These are phyloP conservation scores for Cotesia congregata DNA, from an alignment of 2,888 invertebrate species.

Conservation along the genomic window DNA sequence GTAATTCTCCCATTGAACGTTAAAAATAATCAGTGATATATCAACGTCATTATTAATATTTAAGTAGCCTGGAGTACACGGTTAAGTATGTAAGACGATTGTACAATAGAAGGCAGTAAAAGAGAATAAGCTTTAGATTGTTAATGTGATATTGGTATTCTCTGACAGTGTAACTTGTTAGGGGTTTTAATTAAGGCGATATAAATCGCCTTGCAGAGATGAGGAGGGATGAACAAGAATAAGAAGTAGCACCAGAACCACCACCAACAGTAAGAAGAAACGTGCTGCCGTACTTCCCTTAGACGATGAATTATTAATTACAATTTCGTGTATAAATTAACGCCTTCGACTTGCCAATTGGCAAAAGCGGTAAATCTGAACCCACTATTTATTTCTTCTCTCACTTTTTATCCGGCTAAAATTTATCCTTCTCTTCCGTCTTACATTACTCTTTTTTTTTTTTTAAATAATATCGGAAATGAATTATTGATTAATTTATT, in stretches of 20 bases:
- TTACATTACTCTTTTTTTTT: slow-evolving; percentile 11
- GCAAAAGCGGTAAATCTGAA: slow-evolving; percentile 60
- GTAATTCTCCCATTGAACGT: not conserved
- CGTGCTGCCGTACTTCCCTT: slow-evolving; percentile 24
- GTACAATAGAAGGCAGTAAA: slow-evolving; percentile 30
- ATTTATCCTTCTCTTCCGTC: too few species aligned
- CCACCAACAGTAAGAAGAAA: slow-evolving; percentile 18
- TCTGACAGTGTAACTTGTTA: slow-evolving; percentile 67
- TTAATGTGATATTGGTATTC: slow-evolving; percentile 67
- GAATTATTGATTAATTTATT: not conserved
- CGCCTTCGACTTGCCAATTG: slow-evolving; percentile 53
- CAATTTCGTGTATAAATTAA: slow-evolving; percentile 69
- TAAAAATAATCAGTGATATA: not conserved
- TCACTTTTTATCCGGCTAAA: slow-evolving; percentile 4
- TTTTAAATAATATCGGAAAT: not conserved
- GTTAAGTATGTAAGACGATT: slow-evolving; percentile 32
- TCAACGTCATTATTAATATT: not conserved
- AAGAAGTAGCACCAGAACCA: slow-evolving; percentile 27
- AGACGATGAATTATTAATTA: slow-evolving; percentile 68
- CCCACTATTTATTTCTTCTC: slow-evolving; percentile 59
- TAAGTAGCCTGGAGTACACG: not conserved
- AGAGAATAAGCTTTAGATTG: slow-evolving; percentile 37
- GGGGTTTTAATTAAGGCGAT: slow-evolving; percentile 69
- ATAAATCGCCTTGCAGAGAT: slow-evolving; percentile 63
- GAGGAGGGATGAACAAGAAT: slow-evolving; percentile 28